Percentiles rank a stretch among this genome's conserved stretches.
Conservation (phyloP, 2,888 invertebrate genomes). For the Achlya flavicornis region DNA sequence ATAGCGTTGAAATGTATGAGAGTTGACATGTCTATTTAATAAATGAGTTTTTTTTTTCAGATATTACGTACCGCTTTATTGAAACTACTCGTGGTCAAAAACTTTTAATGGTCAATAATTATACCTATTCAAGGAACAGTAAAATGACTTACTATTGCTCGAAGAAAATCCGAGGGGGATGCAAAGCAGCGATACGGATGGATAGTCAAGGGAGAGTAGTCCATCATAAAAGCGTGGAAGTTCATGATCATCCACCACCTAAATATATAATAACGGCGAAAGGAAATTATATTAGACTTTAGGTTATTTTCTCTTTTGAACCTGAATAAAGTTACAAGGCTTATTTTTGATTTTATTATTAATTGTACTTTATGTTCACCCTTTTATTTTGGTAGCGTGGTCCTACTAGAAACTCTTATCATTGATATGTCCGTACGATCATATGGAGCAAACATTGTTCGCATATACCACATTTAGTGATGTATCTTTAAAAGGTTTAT, state of each 20-base stretch:
- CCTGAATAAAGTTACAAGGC: too few relatives aligned
- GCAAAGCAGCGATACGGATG: constrained; percentile 31
- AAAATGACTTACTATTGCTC: constrained; percentile 33
- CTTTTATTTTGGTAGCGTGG: too few relatives aligned
- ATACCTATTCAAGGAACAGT: constrained; percentile 34
- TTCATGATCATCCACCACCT: constrained; percentile 3
- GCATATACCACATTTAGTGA: too few relatives aligned
- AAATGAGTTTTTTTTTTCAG: not conserved
- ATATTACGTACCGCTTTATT: constrained; percentile 26
- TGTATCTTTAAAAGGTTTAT: too few relatives aligned
- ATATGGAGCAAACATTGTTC: too few relatives aligned
- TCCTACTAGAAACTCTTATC: too few relatives aligned
- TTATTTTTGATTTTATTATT: too few relatives aligned
- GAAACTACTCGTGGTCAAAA: constrained; percentile 26
- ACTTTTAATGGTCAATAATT: constrained; percentile 31
- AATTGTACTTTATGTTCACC: too few relatives aligned
- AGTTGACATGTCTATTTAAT: too few relatives aligned
- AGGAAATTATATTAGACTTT: not conserved
- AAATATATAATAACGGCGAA: not conserved
- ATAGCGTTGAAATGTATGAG: too few relatives aligned
- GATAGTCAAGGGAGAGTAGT: constrained; percentile 14
- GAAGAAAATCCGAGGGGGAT: constrained; percentile 23
- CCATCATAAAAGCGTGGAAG: too few relatives aligned
- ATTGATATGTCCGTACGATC: too few relatives aligned
- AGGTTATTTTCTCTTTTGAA: not conserved